A percentile compares a stretch with the other conserved stretches of the same genome.
phyloP scores from a whole-genome alignment of 2,797 vertebrate species.

The Artibeus jamaicensis region DNA sequence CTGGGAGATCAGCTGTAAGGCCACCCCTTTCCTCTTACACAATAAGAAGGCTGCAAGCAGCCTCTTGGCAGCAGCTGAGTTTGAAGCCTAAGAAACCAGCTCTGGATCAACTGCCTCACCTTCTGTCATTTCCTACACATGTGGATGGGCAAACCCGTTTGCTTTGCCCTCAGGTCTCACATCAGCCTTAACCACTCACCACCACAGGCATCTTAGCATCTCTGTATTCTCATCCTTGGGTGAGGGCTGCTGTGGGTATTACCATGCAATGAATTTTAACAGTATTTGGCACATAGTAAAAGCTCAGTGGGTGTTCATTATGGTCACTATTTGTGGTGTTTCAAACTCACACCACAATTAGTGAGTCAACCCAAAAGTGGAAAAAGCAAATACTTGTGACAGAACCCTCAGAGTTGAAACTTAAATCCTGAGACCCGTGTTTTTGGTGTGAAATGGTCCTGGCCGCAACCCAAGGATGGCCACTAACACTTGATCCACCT shows the following conservation, averaged over 20 bases:
- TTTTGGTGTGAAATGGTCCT: background rate
- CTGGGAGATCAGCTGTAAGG: background rate
- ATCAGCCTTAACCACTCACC: background rate
- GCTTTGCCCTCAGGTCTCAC: background rate
- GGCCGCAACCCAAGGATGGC: rapidly evolving
- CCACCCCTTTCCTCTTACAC: background rate
- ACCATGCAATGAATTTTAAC: background rate
- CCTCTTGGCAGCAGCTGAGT: background rate
- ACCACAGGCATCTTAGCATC: background rate
- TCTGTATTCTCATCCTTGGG: background rate
- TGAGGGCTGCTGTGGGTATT: rapidly evolving
- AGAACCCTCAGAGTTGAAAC: background rate
- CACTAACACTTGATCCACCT: background rate
- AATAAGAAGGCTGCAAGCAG: background rate
- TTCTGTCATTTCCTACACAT: background rate
- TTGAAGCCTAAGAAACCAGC: background rate
- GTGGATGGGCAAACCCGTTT: background rate
- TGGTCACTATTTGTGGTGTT: too few relatives aligned
- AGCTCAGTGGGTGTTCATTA: background rate
- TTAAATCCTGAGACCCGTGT: background rate
- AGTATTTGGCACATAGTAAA: background rate
- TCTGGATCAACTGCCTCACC: background rate
- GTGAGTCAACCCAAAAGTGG: background rate
- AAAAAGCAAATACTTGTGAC: background rate
- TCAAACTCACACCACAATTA: background rate